These are phyloP conservation scores for Poecilia velifera DNA, from an alignment of 2,797 vertebrate genomes.

Conservation along the genomic window DNA sequence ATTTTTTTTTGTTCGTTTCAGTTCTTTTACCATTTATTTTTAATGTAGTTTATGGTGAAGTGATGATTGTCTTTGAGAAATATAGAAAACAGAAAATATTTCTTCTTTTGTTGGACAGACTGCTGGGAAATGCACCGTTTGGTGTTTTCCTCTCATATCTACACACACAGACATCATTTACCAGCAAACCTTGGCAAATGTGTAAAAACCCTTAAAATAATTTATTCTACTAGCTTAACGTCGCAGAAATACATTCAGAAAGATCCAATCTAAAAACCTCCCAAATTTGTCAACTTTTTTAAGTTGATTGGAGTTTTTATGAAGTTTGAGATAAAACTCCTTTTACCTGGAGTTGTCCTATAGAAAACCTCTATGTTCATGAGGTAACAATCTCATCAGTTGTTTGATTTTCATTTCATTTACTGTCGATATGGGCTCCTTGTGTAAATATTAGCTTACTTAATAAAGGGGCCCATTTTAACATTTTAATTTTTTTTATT, in stretches of 20 bases:
- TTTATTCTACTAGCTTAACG: background rate
- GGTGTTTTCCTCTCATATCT: constrained; percentile 43
- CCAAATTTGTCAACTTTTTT: background rate
- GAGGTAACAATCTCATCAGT: background rate
- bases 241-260: background rate
- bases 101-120: constrained; percentile 85
- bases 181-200: background rate
- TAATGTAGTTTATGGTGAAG: constrained; percentile 84
- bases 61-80: constrained; percentile 83
- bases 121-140: constrained; percentile 50
- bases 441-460: background rate
- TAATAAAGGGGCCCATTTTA: background rate
- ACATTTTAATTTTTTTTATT: too few species aligned
- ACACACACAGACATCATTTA: background rate
- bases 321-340: background rate
- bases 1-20: constrained; percentile 71
- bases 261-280: background rate
- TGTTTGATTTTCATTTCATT: background rate
- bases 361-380: background rate
- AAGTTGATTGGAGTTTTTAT: background rate
- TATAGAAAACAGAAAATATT: constrained; percentile 77
- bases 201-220: background rate
- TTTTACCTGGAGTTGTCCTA: background rate
- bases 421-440: background rate
- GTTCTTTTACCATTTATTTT: constrained; percentile 78